Base-by-base conservation (phyloP, 2,888 invertebrate species). In the Periphyllus acericola region DNA sequence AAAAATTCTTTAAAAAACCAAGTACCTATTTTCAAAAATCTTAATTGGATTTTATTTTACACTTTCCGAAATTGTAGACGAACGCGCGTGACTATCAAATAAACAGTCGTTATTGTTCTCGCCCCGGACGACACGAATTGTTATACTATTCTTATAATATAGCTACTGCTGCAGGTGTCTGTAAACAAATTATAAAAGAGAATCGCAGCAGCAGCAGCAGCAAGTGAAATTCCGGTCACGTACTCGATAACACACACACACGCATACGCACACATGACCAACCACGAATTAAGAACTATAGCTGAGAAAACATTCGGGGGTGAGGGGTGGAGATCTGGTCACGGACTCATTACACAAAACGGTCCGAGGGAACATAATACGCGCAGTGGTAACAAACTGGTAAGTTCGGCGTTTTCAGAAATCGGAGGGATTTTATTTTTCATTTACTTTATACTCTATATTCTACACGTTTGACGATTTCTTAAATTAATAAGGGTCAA, bases 181-280 rank as follows among this genome's bases (percentile, higher is more conserved):
- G 66, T 52, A 85, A 78, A 68, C 40, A 78, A 68, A 85, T 85
- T 85, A 78, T 78, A 46, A 25, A 75, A 85, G 3, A n/a, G 11
- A 52, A 55, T 9, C 2, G 14, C 25, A 5, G 40, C 14, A 40
- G 68, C 14, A 46, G 17, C 34, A 2, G 29, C 14, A 68, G 68
- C 14, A 68, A 52, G n/a, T 86, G 71, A 71, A 78, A 86, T 86
- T 86, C 78, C 21, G 55, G 79, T 86, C 85, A 86, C 85, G 85
- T 86, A 86, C 72, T 78, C 55, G 71, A 71, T 36, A 86, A 79
- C 19, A 78, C 46, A 85, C 52, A 79, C 29, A 76, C 21, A 76
- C 17, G 21, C 25, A 2, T 8, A 52, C 34, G 71, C 52, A 78
- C 40, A 84, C 40, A 84, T 29, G 68, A n/a, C 46, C 78, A 25